Evolutionary conservation across 2,113 vertebrate species (phyloP).

Genomic region (Australoheros scitulus): DNA sequence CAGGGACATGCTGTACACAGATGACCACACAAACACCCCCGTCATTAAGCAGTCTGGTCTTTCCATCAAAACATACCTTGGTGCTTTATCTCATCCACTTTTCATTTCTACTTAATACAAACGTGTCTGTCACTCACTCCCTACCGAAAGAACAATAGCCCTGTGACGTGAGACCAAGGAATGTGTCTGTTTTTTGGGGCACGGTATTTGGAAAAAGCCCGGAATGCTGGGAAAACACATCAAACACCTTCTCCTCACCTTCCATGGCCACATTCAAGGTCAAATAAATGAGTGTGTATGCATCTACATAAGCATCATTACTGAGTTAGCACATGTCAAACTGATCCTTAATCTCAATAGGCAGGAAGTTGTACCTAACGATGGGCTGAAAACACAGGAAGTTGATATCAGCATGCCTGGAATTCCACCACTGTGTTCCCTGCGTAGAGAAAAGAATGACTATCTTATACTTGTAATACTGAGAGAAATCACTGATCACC

Average conservation of each 20-base stretch:
- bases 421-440: constrained; percentile 64
- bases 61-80: background rate
- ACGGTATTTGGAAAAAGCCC: constrained; percentile 19
- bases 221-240: constrained; percentile 39
- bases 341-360: constrained; percentile 32
- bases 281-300: background rate
- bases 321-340: constrained; percentile 33
- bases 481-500: constrained; percentile 2
- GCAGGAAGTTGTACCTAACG: constrained; percentile 67
- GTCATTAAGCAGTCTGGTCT: background rate
- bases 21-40: background rate
- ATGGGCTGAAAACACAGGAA: constrained; percentile 69
- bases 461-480: background rate
- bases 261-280: background rate
- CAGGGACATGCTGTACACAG: constrained; percentile 65
- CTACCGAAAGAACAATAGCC: background rate
- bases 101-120: background rate
- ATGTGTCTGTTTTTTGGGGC: constrained; percentile 26
- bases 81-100: background rate
- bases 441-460: constrained; percentile 1
- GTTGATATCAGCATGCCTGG: constrained; percentile 62
- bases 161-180: background rate
- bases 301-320: constrained; percentile 12
- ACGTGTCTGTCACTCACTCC: background rate
- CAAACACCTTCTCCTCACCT: background rate